phyloP scores from a whole-genome alignment of 2,113 vertebrate genomes.

The Nerophis ophidion region DNA sequence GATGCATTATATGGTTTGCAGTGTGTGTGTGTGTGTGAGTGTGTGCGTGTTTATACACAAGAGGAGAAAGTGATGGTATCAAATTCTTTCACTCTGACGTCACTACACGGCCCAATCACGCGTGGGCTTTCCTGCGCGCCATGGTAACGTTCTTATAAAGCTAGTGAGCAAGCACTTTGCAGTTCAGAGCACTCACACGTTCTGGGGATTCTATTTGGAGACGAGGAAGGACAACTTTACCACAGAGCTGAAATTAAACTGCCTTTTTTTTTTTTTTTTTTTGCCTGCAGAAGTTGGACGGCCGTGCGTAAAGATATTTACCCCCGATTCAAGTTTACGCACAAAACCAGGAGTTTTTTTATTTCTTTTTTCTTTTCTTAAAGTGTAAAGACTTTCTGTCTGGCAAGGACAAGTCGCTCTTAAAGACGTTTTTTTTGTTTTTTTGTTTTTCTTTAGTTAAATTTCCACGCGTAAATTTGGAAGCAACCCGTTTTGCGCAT shows the following conservation, averaged over 20 bases:
- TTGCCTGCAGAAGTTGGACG: constrained; percentile 23
- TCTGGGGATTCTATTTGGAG: constrained; percentile 59
- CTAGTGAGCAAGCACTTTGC: constrained; percentile 21
- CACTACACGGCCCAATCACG: constrained; percentile 40
- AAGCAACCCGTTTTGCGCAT: constrained; percentile 63
- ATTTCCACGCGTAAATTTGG: constrained; percentile 55
- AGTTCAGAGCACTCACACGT: constrained; percentile 61
- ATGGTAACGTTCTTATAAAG: constrained; percentile 51
- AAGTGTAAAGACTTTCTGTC: constrained; percentile 8
- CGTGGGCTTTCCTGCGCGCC: constrained; percentile 37
- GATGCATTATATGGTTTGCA: constrained; percentile 1
- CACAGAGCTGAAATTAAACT: constrained; percentile 15
- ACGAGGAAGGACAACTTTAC: constrained; percentile 41
- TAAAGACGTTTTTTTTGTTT: constrained; percentile 9
- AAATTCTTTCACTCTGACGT: constrained; percentile 58
- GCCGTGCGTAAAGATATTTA: constrained; percentile 35
- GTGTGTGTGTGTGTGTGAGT: constrained; percentile 20
- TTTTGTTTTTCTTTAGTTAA: background rate
- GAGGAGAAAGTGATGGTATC: constrained; percentile 36
- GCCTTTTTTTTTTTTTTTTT: constrained; percentile 5
- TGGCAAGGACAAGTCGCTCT: constrained; percentile 24
- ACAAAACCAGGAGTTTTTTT: background rate
- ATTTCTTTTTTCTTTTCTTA: background rate
- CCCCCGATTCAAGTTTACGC: constrained; percentile 37
- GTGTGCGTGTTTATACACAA: constrained; percentile 9